Conservation (phyloP, 2,113 vertebrate genomes). For the Mungos mungo region DNA sequence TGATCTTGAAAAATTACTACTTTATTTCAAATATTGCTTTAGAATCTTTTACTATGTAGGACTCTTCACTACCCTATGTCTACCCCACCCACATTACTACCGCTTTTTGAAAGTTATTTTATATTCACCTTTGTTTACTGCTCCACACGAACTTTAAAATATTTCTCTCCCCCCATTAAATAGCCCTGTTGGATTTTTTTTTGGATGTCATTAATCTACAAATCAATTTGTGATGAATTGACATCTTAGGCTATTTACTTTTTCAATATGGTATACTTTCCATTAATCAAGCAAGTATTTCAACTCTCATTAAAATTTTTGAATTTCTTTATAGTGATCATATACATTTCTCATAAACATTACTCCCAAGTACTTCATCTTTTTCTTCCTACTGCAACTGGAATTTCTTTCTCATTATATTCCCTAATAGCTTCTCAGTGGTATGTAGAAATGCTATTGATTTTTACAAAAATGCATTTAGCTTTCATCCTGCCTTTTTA, state of each 20-base stretch:
- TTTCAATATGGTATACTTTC: background rate
- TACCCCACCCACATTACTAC: no score
- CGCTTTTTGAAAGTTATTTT: slow-evolving; percentile 16
- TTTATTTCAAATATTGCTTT: background rate
- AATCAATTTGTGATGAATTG: slow-evolving; percentile 10
- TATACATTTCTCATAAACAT: background rate
- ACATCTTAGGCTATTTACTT: background rate
- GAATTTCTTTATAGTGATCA: background rate
- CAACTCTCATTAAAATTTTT: background rate
- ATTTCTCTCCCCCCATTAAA: background rate
- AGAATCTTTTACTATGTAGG: background rate
- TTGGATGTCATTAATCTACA: background rate
- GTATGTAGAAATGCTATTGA: background rate
- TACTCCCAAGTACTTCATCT: background rate
- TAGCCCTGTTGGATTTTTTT: background rate
- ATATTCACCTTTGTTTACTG: background rate
- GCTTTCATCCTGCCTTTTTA: background rate
- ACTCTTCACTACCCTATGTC: background rate
- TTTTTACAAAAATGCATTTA: slow-evolving; percentile 43
- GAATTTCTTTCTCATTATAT: background rate
- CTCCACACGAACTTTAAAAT: background rate
- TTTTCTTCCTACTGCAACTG: background rate
- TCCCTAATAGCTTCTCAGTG: slow-evolving; percentile 41
- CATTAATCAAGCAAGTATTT: background rate
- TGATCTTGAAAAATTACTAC: background rate